Evolutionary conservation across 2,113 vertebrate genomes (phyloP), one percentile per base, ranked within the genome.

Genomic region (Etia nguti): DNA sequence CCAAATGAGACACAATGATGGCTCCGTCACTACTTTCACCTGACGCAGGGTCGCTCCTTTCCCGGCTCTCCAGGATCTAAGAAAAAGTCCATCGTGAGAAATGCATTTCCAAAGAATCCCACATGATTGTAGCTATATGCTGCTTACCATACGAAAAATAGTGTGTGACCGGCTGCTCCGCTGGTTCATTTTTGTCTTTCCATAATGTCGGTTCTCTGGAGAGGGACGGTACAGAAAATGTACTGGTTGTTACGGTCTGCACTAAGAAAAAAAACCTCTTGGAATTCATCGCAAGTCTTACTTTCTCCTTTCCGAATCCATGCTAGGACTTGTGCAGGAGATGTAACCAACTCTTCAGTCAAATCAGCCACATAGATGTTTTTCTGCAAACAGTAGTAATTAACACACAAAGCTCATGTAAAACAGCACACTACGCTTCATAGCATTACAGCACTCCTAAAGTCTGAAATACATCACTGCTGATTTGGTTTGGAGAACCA

Each of bases 281-380:
- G 24, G 7, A n/a, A 4, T 59, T 24, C 29, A 7, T 3, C 6
- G 13, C 43, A 77, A 6, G 34, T 52, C 97, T 97, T 97, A 99
- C 98, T 98, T 96, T 99, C 98, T 96, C 98, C 98, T 95, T 98
- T 98, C 34, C 95, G 95, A 80, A 99, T 97, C 98, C 98, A 99
- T 68, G 96, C 93, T 89, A 99, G 93, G 12, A 96, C 98, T 96
- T 99, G 97, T 22, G 98, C 95, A 16, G 97, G 95, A 79, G 95
- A 91, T 31, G 96, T 96, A 10, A 99, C 98, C 60, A 99, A 94
- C 86, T 99, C 98, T 89, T 99, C 98, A 1, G 96, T 98, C 85
- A 99, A 96, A 88, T 98, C 98, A 59, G 98, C 97, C 57, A 99
- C 98, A n/a, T 97, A 99, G 0, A 97, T 97, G 68, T 96, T 99